phyloP scores from a whole-genome alignment of 2,113 vertebrate species.

The Aplodontia rufa region DNA sequence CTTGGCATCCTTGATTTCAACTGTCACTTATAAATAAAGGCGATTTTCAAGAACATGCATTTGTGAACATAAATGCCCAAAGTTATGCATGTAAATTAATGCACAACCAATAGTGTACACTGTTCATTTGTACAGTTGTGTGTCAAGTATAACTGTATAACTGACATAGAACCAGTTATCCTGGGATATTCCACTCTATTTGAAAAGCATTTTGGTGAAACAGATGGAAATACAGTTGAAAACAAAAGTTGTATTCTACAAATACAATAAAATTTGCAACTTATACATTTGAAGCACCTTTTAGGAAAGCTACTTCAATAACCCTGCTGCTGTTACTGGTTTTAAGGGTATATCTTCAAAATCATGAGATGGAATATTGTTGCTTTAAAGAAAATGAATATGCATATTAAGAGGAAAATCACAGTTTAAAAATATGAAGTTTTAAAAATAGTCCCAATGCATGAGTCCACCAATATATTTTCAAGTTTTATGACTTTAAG shows the following conservation, averaged over 20 bases:
- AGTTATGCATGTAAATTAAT: constrained; percentile 70
- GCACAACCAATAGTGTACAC: constrained; percentile 64
- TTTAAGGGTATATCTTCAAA: constrained; percentile 72
- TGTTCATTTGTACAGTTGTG: constrained; percentile 72
- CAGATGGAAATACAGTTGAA: constrained; percentile 78
- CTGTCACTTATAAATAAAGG: constrained; percentile 77
- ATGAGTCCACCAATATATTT: background rate
- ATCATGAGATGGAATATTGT: constrained; percentile 70
- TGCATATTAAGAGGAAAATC: constrained; percentile 38
- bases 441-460: constrained; percentile 41
- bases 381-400: constrained; percentile 73
- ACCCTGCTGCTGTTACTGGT: constrained; percentile 54
- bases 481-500: constrained; percentile 49
- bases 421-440: constrained; percentile 43
- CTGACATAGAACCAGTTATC: constrained; percentile 71
- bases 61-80: constrained; percentile 81
- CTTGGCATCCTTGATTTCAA: constrained; percentile 81
- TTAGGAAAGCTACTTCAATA: constrained; percentile 67
- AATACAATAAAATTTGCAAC: constrained; percentile 75
- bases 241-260: constrained; percentile 67
- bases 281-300: constrained; percentile 71
- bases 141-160: constrained; percentile 73
- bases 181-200: constrained; percentile 82
- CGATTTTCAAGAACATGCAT: constrained; percentile 82
- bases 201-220: constrained; percentile 85